Base-by-base conservation (phyloP, 1,140 invertebrate genomes). In the Lasaia peninsularis region DNA sequence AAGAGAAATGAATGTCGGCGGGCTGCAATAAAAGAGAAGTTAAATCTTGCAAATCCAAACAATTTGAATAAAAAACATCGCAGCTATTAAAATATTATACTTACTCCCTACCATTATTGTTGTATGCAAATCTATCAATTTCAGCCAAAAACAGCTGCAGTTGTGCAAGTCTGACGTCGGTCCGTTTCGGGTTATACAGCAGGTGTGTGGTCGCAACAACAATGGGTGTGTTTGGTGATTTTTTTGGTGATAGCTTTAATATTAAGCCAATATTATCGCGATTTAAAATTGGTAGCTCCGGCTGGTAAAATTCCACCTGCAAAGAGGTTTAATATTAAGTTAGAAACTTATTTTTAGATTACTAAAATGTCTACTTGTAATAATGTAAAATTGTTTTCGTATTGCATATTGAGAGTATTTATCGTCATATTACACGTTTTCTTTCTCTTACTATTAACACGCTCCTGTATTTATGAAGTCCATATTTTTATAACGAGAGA, bases 181-280 rank as follows among this genome's bases (percentile, higher is more conserved):
- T 93, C 21, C 98, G 86, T 69, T 90, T 93, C 0, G 96, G 96
- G 91, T 99, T 99, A 78, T 95, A 99, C 5, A 99, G 87, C n/a
- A 99, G 89, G 89, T 99, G 98, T 0, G 98, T 99, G 2, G 96
- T 99, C 4, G 96, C 96, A 0, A 99, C 91, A 21, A 96, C 91
- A 50, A 97, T 80, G 16, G 93, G 85, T 5, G 82, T 86, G 0
- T 79, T 50, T 1, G 89, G 89, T 50, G 76, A 69, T 1, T 72
- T 62, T 60, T 89, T 91, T 0, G 93, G 80, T 7, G 86, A 72
- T 57, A 98, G 92, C 75, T 95, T 95, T 2, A 94, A 92, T 33
- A 98, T 91, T 18, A 98, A 73, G 0, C 92, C 97, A 35, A 99
- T 93, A 87, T 99, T 98, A 65, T 98, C 95, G 20, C 97, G 90